Conservation (phyloP, 2,797 vertebrate genomes). For the Etheostoma perlongum region DNA sequence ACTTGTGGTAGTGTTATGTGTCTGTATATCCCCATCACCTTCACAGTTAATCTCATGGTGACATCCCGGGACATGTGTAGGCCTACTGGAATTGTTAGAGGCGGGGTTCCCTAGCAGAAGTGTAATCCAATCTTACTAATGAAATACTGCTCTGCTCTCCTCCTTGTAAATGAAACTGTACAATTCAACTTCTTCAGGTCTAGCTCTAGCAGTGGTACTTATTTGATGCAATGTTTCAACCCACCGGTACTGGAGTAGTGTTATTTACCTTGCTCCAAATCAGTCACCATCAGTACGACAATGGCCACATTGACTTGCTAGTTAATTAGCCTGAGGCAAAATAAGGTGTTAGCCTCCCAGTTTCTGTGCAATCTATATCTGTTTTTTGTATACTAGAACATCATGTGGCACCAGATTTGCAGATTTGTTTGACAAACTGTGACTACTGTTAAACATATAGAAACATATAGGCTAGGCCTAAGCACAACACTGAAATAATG, state of each 20-base stretch:
- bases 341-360: not conserved
- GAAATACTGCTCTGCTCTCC: not conserved
- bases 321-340: not conserved
- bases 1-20: conserved; percentile 41
- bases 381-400: not conserved
- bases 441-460: not conserved
- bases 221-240: not conserved
- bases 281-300: not conserved
- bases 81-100: conserved; percentile 4
- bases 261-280: not conserved
- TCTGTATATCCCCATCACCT: conserved; percentile 40
- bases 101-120: conserved; percentile 27
- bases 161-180: not conserved
- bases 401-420: not conserved
- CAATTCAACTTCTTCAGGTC: conserved; percentile 1
- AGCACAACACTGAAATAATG: not conserved
- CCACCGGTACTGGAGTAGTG: not conserved
- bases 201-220: not conserved
- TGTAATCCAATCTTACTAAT: not conserved
- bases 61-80: conserved; percentile 11
- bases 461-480: not conserved
- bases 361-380: not conserved
- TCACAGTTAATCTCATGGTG: conserved; percentile 32
- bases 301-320: not conserved
- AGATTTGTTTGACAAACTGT: not conserved